phyloP scores from a whole-genome alignment of 2,888 invertebrate species.

The Luffia ferchaultella region DNA sequence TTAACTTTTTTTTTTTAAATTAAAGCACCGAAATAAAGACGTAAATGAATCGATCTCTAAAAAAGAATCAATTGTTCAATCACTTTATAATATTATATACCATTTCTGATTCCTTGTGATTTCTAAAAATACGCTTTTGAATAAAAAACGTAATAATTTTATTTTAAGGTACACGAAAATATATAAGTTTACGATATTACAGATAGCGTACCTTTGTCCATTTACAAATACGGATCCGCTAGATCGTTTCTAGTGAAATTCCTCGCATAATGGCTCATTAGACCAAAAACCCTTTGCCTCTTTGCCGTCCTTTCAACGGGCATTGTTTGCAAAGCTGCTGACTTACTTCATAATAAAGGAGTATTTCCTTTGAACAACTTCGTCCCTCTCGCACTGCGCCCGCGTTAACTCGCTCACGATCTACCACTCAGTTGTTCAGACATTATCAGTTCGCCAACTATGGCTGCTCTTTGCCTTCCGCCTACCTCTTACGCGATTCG shows the following conservation, averaged over 20 bases:
- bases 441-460: slow-evolving; percentile 19
- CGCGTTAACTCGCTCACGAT: neutral
- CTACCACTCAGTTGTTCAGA: slow-evolving; percentile 1
- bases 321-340: slow-evolving; percentile 48
- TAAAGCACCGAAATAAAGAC: too few relatives aligned
- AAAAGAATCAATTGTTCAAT: too few relatives aligned
- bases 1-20: too few relatives aligned
- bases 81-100: neutral
- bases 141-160: neutral
- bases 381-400: slow-evolving; percentile 11
- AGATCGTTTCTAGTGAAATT: slow-evolving; percentile 18
- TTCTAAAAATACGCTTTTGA: neutral
- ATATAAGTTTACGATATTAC: too few relatives aligned
- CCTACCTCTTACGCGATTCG: too few relatives aligned
- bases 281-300: slow-evolving; percentile 36
- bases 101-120: neutral
- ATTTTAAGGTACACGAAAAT: neutral
- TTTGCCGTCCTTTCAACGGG: slow-evolving; percentile 31
- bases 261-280: slow-evolving; percentile 53
- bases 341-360: slow-evolving; percentile 45
- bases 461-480: slow-evolving; percentile 18
- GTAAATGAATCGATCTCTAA: too few relatives aligned
- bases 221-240: neutral
- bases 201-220: too few relatives aligned
- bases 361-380: slow-evolving; percentile 36